Conservation (phyloP, 2,113 vertebrate genomes). For the Zosterops japonicus region DNA sequence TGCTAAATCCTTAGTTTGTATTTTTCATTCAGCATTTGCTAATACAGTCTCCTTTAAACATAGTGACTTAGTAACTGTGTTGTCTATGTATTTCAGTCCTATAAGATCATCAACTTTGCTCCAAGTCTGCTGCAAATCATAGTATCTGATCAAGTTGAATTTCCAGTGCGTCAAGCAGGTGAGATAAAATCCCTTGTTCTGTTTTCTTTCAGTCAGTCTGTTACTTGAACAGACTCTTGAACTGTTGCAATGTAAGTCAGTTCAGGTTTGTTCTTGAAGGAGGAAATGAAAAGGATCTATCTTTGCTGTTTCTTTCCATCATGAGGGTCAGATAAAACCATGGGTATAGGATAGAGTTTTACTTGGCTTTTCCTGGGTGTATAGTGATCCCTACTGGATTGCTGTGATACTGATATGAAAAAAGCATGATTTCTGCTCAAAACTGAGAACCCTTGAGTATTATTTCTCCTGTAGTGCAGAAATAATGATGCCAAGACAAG, state of each 20-base stretch:
- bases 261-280: background rate
- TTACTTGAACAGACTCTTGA: background rate
- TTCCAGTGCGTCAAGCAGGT: conserved; percentile 97
- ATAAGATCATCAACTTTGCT: conserved; percentile 98
- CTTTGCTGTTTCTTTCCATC: background rate
- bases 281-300: background rate
- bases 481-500: background rate
- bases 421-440: background rate
- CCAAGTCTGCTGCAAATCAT: conserved; percentile 96
- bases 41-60: background rate
- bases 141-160: conserved; percentile 94
- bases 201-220: background rate
- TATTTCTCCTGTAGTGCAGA: background rate
- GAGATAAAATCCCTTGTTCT: conserved; percentile 31
- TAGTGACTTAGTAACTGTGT: background rate
- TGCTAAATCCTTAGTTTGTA: background rate
- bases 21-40: background rate
- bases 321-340: background rate
- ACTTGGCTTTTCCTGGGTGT: background rate
- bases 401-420: background rate
- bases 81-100: conserved; percentile 85
- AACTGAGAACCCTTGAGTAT: background rate
- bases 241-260: background rate
- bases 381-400: conserved; percentile 10
- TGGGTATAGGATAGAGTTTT: background rate